Base-by-base conservation (phyloP, 2,888 invertebrate genomes). In the Hipparchia semele region DNA sequence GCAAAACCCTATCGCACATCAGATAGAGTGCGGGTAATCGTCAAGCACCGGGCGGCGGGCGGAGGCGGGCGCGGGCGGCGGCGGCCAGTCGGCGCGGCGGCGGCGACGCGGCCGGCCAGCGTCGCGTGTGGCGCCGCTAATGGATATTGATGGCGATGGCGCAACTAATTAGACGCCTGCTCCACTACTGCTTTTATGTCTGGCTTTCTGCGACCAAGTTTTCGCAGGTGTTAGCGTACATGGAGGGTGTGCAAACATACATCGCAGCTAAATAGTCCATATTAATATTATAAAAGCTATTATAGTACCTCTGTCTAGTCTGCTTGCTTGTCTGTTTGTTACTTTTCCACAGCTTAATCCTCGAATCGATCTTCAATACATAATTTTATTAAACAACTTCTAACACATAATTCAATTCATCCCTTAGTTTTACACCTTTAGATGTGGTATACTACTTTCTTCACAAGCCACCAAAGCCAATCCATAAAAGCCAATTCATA, bases 101-200 rank as follows among this genome's bases (percentile, higher is more conserved):
- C 68, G 71, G 73, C 70, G 75, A 64, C 75, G 78, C 80, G 82
- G 79, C 80, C 81, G 76, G 81, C 68, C 81, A 83, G 78, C 84
- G 87, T 92, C 89, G 93, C 92, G 93, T 92, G 93, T 84, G 91
- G 92, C 91, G 92, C 92, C 92, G 81, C 85, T 93, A 92, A 93
- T 92, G 91, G 92, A 92, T 91, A 93, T 94, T 91, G 93, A 93
- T 92, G 92, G 89, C 88, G 85, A 86, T 87, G 87, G 86, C 86
- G 87, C 88, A 86, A 88, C 92, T 92, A 93, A 93, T 92, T 93
- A 91, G 84, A 87, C 86, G 80, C 77, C 78, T 76, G 76, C 85
- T 86, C 84, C 82, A 82, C 85, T 81, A 86, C 86, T 74, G 78
- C 78, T 74, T 74, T 73, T 77, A 84, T 86, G 86, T 79, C 82